A percentile compares a stretch with the other conserved stretches of the same genome.
Conservation (phyloP, 2,113 vertebrate species). For the Cygnus buccinator region DNA sequence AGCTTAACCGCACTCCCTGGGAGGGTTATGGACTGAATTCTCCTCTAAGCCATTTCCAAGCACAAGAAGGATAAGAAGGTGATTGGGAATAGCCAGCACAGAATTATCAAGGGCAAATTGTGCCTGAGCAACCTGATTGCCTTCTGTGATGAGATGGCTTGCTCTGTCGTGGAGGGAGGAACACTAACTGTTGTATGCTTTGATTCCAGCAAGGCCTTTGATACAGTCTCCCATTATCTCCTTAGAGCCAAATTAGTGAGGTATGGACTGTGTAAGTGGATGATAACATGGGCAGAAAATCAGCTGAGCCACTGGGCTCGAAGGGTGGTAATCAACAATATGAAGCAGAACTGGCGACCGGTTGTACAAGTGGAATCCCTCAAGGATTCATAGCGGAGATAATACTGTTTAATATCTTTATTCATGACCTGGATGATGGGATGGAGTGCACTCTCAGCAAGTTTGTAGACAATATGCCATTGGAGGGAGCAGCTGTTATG, state of each 20-base stretch:
- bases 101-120: slow-evolving; percentile 28
- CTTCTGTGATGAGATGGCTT: slow-evolving; percentile 22
- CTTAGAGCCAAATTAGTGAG: slow-evolving; percentile 9
- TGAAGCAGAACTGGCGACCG: neutral
- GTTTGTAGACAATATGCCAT: neutral
- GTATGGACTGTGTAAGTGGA: neutral
- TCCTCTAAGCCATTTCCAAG: neutral
- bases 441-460: neutral
- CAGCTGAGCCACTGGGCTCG: neutral
- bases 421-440: neutral
- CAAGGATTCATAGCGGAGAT: neutral
- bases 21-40: neutral
- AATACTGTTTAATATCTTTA: neutral
- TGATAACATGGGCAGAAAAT: slow-evolving; percentile 16
- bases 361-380: neutral
- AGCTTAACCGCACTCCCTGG: neutral
- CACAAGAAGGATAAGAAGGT: neutral
- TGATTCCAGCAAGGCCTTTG: slow-evolving; percentile 19
- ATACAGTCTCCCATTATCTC: slow-evolving; percentile 14
- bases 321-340: slow-evolving; percentile 8
- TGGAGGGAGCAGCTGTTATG: neutral
- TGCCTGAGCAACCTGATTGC: slow-evolving; percentile 36
- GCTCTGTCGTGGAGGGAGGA: neutral
- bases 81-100: neutral
- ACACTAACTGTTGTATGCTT: neutral